These are phyloP conservation scores for Hydropotes inermis DNA, from an alignment of 2,113 vertebrate species.

Conservation along the genomic window DNA sequence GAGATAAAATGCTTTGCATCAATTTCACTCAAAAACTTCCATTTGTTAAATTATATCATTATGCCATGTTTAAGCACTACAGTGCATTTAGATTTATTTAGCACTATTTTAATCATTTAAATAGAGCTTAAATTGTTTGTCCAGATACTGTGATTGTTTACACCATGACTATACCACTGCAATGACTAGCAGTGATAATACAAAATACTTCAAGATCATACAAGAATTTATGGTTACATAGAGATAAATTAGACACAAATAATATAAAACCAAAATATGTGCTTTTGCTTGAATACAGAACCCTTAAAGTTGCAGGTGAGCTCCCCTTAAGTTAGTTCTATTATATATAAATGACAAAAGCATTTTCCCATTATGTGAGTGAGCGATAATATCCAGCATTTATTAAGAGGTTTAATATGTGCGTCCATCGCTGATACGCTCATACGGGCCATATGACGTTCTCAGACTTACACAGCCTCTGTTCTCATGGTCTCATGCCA, in stretches of 20 bases:
- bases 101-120: neutral
- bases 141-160: neutral
- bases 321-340: neutral
- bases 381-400: neutral
- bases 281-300: neutral
- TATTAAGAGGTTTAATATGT: neutral
- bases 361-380: neutral
- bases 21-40: neutral
- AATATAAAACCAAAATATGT: neutral
- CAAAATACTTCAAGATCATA: neutral
- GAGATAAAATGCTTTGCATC: neutral
- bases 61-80: neutral
- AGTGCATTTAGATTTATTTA: neutral
- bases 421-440: neutral
- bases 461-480: neutral
- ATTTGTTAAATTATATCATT: neutral
- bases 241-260: neutral
- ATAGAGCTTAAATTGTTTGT: neutral
- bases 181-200: neutral
- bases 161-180: neutral
- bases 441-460: neutral
- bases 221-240: neutral
- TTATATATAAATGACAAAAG: neutral
- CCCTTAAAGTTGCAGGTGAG: neutral
- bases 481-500: too few species aligned